Base-by-base conservation (phyloP, 2,797 vertebrate genomes). In the Cygnus olor region DNA sequence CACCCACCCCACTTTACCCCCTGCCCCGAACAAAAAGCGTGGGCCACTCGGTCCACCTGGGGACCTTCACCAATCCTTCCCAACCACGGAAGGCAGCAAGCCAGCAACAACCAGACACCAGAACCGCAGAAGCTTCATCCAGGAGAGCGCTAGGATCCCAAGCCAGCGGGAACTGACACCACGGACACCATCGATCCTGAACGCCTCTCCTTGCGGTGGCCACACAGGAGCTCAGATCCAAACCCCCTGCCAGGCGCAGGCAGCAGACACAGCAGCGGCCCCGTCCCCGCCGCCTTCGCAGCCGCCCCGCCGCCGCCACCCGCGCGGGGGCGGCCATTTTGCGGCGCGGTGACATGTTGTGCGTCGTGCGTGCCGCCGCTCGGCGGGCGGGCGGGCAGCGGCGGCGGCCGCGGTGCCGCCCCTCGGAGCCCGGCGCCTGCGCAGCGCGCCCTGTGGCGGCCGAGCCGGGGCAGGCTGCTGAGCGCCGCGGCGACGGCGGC, bases 301-400 rank as follows among this genome's bases (percentile, higher is more conserved):
- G 1, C 3, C 0, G 6, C 30, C 4, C 24, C 3, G 0, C 8
- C 0, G 0, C 3, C 53, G 28, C n/a, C 24, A 34, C 3, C 0
- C 7, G 0, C 20, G 0, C 13, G 0, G 34, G 0, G 0, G 6
- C 78, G 5, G 82, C 95, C 95, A 96, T 96, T 96, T 96, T 94
- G 68, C 68, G 14, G 69, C n/a, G 24, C 27, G 2, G 47, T 92
- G 87, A 90, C 95, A 92, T 92, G 53, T 78, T 74, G 80, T 64
- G 90, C 85, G 85, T 60, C 61, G 78, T 95, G 44, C 95, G 95
- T 92, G 54, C 36, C 9, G 68, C 71, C 89, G 89, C 47, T 60
- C 66, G 27, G 49, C 47, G 34, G 40, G 44, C 42, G 42, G 42
- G 42, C 44, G 9, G 44, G 18, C 44, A 18, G 44, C 44, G 44